These are phyloP conservation scores for Hyposmocoma kahamanoa DNA, from an alignment of 1,140 invertebrate species.

Conservation along the genomic window DNA sequence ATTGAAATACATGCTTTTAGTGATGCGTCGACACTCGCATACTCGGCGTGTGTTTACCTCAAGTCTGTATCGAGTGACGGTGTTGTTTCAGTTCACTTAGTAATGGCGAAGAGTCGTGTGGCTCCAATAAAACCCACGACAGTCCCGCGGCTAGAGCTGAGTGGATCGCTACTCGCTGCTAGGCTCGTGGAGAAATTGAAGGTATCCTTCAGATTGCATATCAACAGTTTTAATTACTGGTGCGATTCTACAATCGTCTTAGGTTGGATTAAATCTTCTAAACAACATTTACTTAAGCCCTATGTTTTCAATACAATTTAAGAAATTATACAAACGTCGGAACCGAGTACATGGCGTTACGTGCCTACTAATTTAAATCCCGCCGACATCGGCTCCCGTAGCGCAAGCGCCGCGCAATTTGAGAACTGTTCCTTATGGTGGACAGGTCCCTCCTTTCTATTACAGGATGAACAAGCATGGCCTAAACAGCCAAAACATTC, in stretches of 20 bases:
- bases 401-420: neutral
- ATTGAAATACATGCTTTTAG: constrained; percentile 6
- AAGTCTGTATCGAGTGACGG: neutral
- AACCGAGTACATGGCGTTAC: neutral
- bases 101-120: neutral
- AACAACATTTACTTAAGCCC: neutral
- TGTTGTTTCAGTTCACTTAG: neutral
- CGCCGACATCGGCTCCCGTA: neutral
- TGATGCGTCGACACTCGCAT: constrained; percentile 3
- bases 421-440: neutral
- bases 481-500: neutral
- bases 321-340: neutral
- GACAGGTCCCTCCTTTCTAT: neutral
- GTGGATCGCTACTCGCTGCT: neutral
- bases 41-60: neutral
- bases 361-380: neutral
- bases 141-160: neutral
- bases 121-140: constrained; percentile 1
- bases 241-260: constrained; percentile 5
- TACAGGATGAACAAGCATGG: neutral
- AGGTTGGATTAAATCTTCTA: neutral
- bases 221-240: neutral
- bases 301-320: neutral
- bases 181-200: neutral
- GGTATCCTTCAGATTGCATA: neutral